phyloP scores from a whole-genome alignment of 2,888 invertebrate genomes.

The Calameuta pallipes region DNA sequence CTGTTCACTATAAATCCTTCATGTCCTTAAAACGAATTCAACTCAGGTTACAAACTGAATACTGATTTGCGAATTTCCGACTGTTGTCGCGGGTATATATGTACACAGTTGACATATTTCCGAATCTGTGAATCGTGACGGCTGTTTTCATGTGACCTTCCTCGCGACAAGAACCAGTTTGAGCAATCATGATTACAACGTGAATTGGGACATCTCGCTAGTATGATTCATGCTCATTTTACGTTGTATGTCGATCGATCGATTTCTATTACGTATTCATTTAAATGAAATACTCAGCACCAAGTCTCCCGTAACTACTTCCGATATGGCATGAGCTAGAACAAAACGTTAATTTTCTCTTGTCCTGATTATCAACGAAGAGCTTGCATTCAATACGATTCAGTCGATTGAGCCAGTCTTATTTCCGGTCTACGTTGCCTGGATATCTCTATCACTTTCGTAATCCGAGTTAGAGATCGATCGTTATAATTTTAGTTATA shows the following conservation, averaged over 20 bases:
- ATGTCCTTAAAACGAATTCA: background rate
- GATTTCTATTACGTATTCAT: background rate
- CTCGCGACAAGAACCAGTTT: background rate
- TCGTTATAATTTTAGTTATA: background rate
- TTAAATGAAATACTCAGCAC: background rate
- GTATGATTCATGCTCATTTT: background rate
- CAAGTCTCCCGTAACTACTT: background rate
- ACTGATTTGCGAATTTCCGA: background rate
- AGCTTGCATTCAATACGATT: background rate
- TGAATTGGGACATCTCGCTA: background rate
- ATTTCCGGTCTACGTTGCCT: background rate
- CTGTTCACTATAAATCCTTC: background rate
- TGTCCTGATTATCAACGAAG: background rate
- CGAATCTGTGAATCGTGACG: background rate
- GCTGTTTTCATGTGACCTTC: background rate
- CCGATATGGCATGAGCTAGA: background rate
- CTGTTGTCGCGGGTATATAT: background rate
- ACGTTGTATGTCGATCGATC: background rate
- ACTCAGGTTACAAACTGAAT: background rate
- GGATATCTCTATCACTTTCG: background rate
- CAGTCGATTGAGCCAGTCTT: background rate
- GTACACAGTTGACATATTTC: background rate
- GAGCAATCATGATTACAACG: background rate
- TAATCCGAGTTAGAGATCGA: background rate
- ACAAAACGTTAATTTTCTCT: background rate